These are phyloP conservation scores for Galeruca laticollis DNA, from an alignment of 2,888 invertebrate genomes.

Conservation along the genomic window DNA sequence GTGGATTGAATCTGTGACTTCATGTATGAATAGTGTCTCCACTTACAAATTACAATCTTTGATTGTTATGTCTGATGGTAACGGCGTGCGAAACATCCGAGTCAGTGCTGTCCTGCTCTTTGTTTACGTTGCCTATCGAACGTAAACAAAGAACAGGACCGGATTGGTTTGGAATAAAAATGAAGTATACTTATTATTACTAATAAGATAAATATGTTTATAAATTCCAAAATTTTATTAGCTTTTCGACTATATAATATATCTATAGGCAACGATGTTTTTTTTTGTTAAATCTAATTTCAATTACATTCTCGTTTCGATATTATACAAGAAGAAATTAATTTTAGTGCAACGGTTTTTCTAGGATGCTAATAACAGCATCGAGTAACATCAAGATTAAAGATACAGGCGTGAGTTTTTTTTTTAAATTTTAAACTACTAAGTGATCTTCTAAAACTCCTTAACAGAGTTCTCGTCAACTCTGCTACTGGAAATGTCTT, in stretches of 20 bases:
- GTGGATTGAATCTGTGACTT: no score
- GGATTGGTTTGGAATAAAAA: no score
- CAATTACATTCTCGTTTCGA: neutral
- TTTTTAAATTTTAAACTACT: no score
- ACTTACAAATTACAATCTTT: no score
- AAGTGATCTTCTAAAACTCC: constrained; percentile 7
- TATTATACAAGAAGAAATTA: constrained; percentile 23
- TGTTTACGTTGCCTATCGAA: no score
- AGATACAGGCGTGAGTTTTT: constrained; percentile 23
- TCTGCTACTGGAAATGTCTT: constrained; percentile 2
- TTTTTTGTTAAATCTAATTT: neutral
- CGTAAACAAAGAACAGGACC: no score
- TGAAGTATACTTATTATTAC: no score
- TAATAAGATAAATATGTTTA: neutral
- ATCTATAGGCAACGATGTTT: constrained; percentile 12
- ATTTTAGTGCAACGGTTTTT: constrained; percentile 34
- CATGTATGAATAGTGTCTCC: no score
- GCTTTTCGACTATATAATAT: neutral
- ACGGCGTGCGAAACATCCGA: no score
- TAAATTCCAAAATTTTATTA: neutral
- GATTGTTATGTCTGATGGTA: no score
- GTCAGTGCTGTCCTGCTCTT: no score
- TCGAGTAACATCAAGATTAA: constrained; percentile 39
- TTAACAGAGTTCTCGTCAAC: neutral
- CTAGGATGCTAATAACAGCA: constrained; percentile 28